Base-by-base conservation (phyloP, 2,797 vertebrate species). In the Carapus acus region DNA sequence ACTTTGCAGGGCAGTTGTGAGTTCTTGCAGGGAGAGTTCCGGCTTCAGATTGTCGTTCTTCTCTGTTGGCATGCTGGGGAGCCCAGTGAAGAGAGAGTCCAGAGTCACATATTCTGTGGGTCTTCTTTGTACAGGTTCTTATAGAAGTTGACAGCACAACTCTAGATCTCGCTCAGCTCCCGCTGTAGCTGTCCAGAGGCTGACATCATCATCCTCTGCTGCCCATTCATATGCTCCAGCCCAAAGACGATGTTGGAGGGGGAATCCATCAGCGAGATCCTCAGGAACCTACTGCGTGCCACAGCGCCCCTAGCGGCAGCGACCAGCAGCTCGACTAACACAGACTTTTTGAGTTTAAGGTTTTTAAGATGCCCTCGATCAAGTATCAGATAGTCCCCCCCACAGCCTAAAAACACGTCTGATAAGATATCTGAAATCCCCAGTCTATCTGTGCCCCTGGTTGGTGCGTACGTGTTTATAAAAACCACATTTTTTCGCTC, bases 241-340 rank as follows among this genome's bases (percentile, higher is more conserved):
- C 43, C 8, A 17, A 46, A 53, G 36, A 46, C 31, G 6, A 40
- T 40, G 8, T 23, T n/a, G 14, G 48, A 45, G 3, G 33, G 22
- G 2, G 40, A 34, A 52, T 45, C 49, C 57, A 52, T 52, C 8
- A 36, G 11, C 2, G 31, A 18, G 12, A 41, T 31, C 14, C 21
- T 49, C 36, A 33, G 44, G 9, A 41, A 13, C 15, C 38, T 4
- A 1, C 40, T 33, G 18, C 29, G 8, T 3, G 44, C 51, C 22
- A 56, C 15, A 0, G 48, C 53, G 1, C 48, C 65, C 7, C 58
- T 58, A 23, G 18, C 59, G 7, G 29, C 49, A 4, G 24, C 31
- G 3, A 22, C 48, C 23, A 46, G 40, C 21, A 61, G 33, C 27
- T 62, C 14, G 31, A 13, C 39, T 6, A 5, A 7, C 6, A 51